Evolutionary conservation across 1,140 invertebrate genomes (phyloP).

Genomic region (Philotrypesis tridentata): DNA sequence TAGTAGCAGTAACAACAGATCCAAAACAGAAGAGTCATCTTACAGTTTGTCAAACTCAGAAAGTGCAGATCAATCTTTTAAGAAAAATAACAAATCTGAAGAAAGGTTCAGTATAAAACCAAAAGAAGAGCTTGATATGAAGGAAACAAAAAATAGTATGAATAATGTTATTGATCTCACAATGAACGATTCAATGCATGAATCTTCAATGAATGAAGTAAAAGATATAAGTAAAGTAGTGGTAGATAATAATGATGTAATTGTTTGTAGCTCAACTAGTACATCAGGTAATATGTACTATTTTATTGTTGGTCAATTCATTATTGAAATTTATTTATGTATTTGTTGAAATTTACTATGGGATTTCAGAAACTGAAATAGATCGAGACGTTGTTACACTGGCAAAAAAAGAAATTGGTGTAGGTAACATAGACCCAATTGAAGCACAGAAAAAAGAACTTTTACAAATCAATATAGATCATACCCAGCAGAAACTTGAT

Average conservation of each 20-base stretch:
- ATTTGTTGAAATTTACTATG: neutral
- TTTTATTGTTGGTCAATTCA: neutral
- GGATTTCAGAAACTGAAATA: slow-evolving; percentile 48
- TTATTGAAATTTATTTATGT: neutral
- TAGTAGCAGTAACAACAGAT: neutral
- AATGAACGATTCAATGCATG: slow-evolving; percentile 3
- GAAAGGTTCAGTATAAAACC: neutral
- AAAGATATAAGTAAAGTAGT: neutral
- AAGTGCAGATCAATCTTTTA: neutral
- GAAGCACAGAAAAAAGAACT: slow-evolving; percentile 55
- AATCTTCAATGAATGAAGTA: neutral
- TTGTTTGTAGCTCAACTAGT: slow-evolving; percentile 39
- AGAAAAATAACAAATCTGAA: neutral
- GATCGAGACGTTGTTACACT: slow-evolving; percentile 32
- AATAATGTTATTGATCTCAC: slow-evolving; percentile 25
- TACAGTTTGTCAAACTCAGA: neutral
- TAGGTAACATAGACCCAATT: slow-evolving; percentile 53
- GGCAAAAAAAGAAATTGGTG: slow-evolving; percentile 52
- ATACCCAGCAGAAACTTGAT: slow-evolving; percentile 52
- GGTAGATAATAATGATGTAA: neutral
- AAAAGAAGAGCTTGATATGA: neutral
- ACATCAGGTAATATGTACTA: slow-evolving; percentile 35
- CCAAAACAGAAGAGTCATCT: neutral
- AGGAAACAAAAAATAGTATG: neutral
- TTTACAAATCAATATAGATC: slow-evolving; percentile 48